Conservation (phyloP, 2,888 invertebrate genomes). For the Drosophila longiperda region DNA sequence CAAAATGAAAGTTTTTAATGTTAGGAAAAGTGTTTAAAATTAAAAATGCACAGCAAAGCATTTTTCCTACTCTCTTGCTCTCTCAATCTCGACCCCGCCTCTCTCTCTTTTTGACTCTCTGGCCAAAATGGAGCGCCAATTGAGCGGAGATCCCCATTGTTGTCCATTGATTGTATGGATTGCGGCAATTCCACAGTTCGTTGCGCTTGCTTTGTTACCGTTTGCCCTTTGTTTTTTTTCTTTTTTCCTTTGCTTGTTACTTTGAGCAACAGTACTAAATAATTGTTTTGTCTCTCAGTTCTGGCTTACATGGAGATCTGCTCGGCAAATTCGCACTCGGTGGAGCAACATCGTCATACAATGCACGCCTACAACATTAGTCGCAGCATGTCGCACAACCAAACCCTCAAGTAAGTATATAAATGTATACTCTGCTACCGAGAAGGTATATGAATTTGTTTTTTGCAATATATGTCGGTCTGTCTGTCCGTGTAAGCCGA, state of each 20-base stretch:
- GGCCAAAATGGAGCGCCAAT: conserved; percentile 19
- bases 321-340: conserved; percentile 89
- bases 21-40: background rate
- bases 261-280: conserved; percentile 20
- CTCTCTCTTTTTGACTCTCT: background rate
- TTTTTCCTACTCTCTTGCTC: background rate
- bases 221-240: background rate
- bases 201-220: conserved; percentile 17
- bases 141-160: conserved; percentile 25
- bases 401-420: conserved; percentile 84
- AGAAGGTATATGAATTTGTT: background rate
- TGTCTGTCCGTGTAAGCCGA: background rate
- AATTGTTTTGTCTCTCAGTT: conserved; percentile 86
- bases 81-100: too few species aligned
- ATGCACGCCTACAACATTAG: conserved; percentile 90
- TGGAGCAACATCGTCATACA: conserved; percentile 94
- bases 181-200: conserved; percentile 21
- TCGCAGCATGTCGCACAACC: conserved; percentile 84
- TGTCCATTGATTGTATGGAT: conserved; percentile 20
- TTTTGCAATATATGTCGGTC: background rate
- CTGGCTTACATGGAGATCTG: conserved; percentile 99
- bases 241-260: background rate
- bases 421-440: background rate
- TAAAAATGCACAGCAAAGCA: background rate
- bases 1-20: background rate